Evolutionary conservation across 2,113 vertebrate genomes (phyloP).

Genomic region (Phycodurus eques): DNA sequence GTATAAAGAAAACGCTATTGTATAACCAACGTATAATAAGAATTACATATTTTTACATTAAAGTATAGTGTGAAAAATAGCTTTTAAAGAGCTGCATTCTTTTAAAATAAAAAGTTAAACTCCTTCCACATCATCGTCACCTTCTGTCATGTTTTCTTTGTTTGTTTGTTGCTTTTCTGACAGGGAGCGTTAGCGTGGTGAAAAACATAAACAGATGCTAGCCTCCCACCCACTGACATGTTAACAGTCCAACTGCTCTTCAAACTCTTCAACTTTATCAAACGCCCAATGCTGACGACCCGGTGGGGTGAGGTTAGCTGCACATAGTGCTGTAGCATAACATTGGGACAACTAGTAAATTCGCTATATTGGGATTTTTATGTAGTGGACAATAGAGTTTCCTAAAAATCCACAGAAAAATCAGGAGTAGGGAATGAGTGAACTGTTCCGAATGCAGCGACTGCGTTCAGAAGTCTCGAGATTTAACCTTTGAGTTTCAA

Average conservation of each 20-base stretch:
- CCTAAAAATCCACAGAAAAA: too few species aligned
- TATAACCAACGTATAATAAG: too few species aligned
- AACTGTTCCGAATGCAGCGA: too few species aligned
- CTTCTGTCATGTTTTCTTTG: not conserved
- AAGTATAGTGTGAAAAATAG: too few species aligned
- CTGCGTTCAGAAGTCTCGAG: too few species aligned
- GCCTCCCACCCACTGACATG: constrained; percentile 56
- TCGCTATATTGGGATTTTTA: too few species aligned
- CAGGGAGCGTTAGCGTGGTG: constrained; percentile 11
- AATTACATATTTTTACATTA: too few species aligned
- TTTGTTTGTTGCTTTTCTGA: not conserved
- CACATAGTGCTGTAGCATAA: not conserved
- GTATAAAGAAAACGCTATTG: too few species aligned
- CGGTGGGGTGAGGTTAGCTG: constrained; percentile 9
- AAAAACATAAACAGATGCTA: constrained; percentile 59
- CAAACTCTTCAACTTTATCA: constrained; percentile 61
- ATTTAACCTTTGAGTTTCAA: too few species aligned
- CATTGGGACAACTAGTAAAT: too few species aligned
- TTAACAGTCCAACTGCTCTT: constrained; percentile 58
- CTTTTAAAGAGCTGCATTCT: not conserved
- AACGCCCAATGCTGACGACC: constrained; percentile 44
- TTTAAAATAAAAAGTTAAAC: constrained; percentile 17
- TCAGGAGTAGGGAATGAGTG: too few species aligned
- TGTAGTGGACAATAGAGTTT: too few species aligned
- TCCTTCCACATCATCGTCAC: constrained; percentile 27